phyloP scores from a whole-genome alignment of 2,888 invertebrate species.

The Eulithis testata region DNA sequence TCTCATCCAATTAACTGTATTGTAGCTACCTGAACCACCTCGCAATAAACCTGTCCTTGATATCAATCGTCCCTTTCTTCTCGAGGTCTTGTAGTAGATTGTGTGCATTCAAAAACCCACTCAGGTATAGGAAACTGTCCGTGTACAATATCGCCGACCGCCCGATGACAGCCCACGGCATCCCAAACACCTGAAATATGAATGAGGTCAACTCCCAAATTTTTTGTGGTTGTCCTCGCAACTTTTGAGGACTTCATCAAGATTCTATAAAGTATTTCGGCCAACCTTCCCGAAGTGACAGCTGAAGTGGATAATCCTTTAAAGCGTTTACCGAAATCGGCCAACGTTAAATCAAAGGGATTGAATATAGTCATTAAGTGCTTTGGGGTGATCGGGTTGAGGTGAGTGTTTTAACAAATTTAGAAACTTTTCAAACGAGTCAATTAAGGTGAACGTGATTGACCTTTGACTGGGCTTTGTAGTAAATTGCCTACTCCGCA shows the following conservation, averaged over 20 bases:
- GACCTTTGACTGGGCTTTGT: conserved; percentile 27
- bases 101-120: conserved; percentile 84
- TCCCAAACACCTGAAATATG: conserved; percentile 71
- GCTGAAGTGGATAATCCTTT: conserved; percentile 39
- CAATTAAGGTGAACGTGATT: conserved; percentile 33
- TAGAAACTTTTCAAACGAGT: conserved; percentile 39
- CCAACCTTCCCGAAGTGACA: conserved; percentile 33
- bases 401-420: conserved; percentile 39
- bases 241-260: conserved; percentile 34
- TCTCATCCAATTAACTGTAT: background rate
- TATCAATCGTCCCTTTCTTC: conserved; percentile 75
- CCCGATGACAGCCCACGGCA: conserved; percentile 85
- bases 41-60: conserved; percentile 76
- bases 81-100: conserved; percentile 81
- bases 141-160: conserved; percentile 86
- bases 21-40: conserved; percentile 81
- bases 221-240: conserved; percentile 31
- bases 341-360: conserved; percentile 42
- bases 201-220: conserved; percentile 24
- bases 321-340: conserved; percentile 40
- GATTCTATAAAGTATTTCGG: conserved; percentile 34
- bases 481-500: conserved; percentile 15
- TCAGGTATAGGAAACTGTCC: conserved; percentile 85
- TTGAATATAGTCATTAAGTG: conserved; percentile 44
- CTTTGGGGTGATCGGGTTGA: conserved; percentile 39